A percentile compares a stretch with the other conserved stretches of the same genome.
These are phyloP conservation scores for Chlorops oryzae DNA, from an alignment of 1,140 invertebrate species.

Conservation along the genomic window DNA sequence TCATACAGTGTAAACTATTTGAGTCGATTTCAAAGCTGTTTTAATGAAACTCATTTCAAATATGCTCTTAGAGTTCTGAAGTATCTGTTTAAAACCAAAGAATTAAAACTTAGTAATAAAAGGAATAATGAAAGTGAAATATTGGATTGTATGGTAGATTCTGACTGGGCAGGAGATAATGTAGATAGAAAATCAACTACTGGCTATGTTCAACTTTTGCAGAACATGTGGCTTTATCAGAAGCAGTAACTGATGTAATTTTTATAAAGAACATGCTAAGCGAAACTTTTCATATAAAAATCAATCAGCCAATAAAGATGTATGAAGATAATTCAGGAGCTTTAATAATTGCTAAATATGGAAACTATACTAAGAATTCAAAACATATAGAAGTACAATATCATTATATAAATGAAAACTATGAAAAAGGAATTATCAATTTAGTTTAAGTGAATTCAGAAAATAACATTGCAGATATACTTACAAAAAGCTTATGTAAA, in stretches of 20 bases:
- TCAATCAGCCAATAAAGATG: too few relatives aligned
- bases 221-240: not conserved
- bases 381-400: too few relatives aligned
- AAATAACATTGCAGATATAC: not conserved
- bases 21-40: conserved; percentile 43
- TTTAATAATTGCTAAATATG: too few relatives aligned
- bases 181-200: conserved; percentile 41
- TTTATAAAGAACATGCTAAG: conserved; percentile 1
- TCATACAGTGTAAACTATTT: conserved; percentile 16
- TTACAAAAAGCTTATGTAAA: not conserved
- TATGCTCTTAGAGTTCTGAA: too few relatives aligned
- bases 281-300: too few relatives aligned
- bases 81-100: conserved; percentile 41
- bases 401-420: too few relatives aligned
- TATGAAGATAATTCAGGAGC: too few relatives aligned
- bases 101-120: conserved; percentile 38
- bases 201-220: conserved; percentile 25
- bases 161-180: conserved; percentile 44
- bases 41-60: conserved; percentile 39
- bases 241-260: not conserved
- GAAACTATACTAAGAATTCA: too few relatives aligned
- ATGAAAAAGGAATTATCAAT: too few relatives aligned
- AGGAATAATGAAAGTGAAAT: conserved; percentile 27
- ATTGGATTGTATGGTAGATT: conserved; percentile 41
- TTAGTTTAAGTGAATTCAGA: too few relatives aligned